A percentile compares a stretch with the other conserved stretches of the same genome.
These are phyloP conservation scores for Tenodera sinensis DNA, from an alignment of 2,888 invertebrate genomes.

Conservation along the genomic window DNA sequence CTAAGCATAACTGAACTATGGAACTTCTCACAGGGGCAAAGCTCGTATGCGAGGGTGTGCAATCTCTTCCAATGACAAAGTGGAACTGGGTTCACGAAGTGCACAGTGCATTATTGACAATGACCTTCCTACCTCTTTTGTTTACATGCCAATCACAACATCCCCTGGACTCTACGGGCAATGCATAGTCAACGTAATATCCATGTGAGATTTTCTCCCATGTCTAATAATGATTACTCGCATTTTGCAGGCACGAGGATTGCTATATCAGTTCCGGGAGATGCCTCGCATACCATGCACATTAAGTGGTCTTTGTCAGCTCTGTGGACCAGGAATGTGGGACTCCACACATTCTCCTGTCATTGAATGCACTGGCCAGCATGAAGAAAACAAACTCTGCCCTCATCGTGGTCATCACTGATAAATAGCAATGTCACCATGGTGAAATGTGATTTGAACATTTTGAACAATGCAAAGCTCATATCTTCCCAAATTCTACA, in stretches of 20 bases:
- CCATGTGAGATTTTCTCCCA: too few species aligned
- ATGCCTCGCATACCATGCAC: constrained; percentile 85
- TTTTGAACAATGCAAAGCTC: not conserved
- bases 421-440: not conserved
- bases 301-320: constrained; percentile 78
- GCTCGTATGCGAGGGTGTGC: too few species aligned
- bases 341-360: constrained; percentile 87
- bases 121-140: too few species aligned
- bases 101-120: too few species aligned
- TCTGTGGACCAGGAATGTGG: constrained; percentile 92
- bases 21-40: too few species aligned
- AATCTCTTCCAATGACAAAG: too few species aligned
- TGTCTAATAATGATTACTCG: too few species aligned
- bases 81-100: too few species aligned
- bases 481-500: not conserved
- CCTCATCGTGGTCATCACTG: constrained; percentile 19
- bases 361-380: constrained; percentile 61
- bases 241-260: constrained; percentile 67
- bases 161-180: too few species aligned
- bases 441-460: not conserved
- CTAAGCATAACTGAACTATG: too few species aligned
- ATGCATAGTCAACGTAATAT: too few species aligned
- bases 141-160: too few species aligned
- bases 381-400: constrained; percentile 15
- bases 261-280: constrained; percentile 87